These are phyloP conservation scores for Pycnomerus fuliginosus DNA, from an alignment of 2,888 invertebrate species.

Conservation along the genomic window DNA sequence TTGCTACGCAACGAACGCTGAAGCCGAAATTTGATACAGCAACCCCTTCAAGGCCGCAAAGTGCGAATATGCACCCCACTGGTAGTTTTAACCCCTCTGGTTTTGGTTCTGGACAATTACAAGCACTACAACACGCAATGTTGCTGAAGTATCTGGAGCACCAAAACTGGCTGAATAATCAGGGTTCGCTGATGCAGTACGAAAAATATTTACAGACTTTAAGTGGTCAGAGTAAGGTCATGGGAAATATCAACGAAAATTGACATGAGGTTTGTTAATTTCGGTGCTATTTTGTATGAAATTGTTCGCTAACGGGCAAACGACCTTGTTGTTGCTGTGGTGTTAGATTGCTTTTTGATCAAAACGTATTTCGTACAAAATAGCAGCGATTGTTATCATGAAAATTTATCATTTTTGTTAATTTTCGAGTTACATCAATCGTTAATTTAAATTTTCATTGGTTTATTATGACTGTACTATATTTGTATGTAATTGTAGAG, in stretches of 20 bases:
- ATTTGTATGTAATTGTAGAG: too few relatives aligned
- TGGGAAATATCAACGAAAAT: slow-evolving; percentile 42
- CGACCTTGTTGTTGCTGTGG: too few relatives aligned
- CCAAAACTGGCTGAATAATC: slow-evolving; percentile 48
- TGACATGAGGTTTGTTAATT: slow-evolving; percentile 31
- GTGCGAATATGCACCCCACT: slow-evolving; percentile 45
- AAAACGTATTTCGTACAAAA: too few relatives aligned
- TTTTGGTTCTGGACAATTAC: slow-evolving; percentile 1
- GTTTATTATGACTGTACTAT: slow-evolving; percentile 32
- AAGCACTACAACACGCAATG: slow-evolving; percentile 49
- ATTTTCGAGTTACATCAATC: slow-evolving; percentile 37
- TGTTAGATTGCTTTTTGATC: too few relatives aligned
- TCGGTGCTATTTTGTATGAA: slow-evolving; percentile 10
- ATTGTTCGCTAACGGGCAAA: too few relatives aligned
- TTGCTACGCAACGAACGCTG: slow-evolving; percentile 34
- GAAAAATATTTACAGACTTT: slow-evolving; percentile 50
- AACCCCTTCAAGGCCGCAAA: too few relatives aligned
- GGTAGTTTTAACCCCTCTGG: too few relatives aligned
- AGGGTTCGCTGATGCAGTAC: slow-evolving; percentile 46
- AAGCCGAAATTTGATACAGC: slow-evolving; percentile 15
- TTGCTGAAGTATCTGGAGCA: slow-evolving; percentile 49
- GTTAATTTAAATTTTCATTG: slow-evolving; percentile 36
- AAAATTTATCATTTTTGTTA: too few relatives aligned
- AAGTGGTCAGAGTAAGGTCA: slow-evolving; percentile 35
- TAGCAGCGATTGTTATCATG: too few relatives aligned